Percentiles rank a stretch among this genome's conserved stretches.
These are phyloP conservation scores for Chlorodrepanis virens DNA, from an alignment of 2,113 vertebrate genomes.

Conservation along the genomic window DNA sequence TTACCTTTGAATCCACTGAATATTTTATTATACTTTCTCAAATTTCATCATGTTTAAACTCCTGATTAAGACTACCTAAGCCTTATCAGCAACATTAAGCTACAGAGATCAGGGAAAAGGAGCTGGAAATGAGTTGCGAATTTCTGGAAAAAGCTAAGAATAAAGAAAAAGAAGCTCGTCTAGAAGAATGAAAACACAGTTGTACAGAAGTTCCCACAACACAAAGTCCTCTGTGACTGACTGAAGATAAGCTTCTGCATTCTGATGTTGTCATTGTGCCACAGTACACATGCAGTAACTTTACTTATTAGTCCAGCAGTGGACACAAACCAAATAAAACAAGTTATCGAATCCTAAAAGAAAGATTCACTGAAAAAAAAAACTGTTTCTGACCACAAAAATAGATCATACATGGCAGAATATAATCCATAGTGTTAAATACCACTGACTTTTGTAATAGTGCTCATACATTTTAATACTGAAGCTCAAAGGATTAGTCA, in stretches of 20 bases:
- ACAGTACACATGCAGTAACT: neutral
- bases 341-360: neutral
- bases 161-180: neutral
- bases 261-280: neutral
- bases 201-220: neutral
- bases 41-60: neutral
- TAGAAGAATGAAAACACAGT: neutral
- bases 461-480: neutral
- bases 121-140: neutral
- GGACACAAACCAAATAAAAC: neutral
- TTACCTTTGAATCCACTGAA: neutral
- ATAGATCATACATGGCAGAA: neutral
- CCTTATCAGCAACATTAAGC: neutral
- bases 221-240: neutral
- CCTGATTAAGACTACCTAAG: neutral
- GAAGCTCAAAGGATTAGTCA: neutral
- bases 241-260: neutral
- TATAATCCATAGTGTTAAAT: neutral
- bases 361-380: neutral
- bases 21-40: neutral
- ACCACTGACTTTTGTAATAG: neutral
- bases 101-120: neutral
- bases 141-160: neutral
- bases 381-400: neutral
- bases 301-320: neutral